These are phyloP conservation scores for Pygoscelis antarcticus DNA, from an alignment of 2,113 vertebrate species.

Conservation along the genomic window DNA sequence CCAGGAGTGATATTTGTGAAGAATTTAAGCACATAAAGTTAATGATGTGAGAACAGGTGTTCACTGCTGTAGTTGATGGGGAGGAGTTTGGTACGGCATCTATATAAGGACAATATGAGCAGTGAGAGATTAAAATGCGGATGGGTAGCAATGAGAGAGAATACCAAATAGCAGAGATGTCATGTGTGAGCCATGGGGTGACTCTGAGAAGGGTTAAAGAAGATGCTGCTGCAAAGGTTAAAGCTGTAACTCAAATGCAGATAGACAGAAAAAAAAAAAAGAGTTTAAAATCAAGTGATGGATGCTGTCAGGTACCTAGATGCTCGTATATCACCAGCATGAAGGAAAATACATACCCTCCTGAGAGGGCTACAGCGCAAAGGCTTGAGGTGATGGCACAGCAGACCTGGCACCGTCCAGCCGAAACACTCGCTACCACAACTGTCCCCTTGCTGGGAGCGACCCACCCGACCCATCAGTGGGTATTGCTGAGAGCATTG, in stretches of 20 bases:
- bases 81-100: slow-evolving; percentile 6
- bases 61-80: background rate
- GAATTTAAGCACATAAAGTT: slow-evolving; percentile 37
- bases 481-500: background rate
- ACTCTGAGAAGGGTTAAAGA: background rate
- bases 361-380: background rate
- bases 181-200: background rate
- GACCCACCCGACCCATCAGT: background rate
- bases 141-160: background rate
- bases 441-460: background rate
- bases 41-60: slow-evolving; percentile 58
- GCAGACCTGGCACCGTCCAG: background rate
- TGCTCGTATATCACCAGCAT: background rate
- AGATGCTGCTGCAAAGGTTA: background rate
- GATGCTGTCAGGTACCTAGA: background rate
- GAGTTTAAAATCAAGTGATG: background rate
- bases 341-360: background rate
- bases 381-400: accelerated
- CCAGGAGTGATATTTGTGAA: background rate
- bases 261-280: background rate
- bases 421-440: background rate
- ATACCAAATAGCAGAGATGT: background rate
- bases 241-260: background rate
- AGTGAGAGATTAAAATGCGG: background rate
- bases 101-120: background rate